Percentiles rank a stretch among this genome's conserved stretches.
Conservation (phyloP, 2,113 vertebrate genomes). For the Ammodytes marinus region DNA sequence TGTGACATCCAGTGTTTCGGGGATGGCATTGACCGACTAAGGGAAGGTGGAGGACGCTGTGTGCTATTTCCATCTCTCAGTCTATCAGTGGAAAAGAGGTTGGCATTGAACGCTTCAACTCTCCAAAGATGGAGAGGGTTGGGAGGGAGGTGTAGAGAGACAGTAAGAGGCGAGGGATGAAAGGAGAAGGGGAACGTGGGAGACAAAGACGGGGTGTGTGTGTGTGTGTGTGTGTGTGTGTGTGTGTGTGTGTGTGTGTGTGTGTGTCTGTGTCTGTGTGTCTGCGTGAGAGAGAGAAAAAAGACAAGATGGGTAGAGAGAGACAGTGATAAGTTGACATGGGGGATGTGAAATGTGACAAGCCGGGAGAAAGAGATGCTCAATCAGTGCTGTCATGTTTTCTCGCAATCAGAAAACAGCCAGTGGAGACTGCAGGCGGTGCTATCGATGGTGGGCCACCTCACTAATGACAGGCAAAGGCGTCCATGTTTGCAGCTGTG, state of each 20-base stretch:
- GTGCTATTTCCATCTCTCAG: conserved; percentile 71
- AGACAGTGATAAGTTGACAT: conserved; percentile 70
- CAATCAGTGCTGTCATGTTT: conserved; percentile 74
- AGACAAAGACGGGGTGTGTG: conserved; percentile 55
- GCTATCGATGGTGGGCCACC: conserved; percentile 54
- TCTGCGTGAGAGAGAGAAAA: conserved; percentile 6
- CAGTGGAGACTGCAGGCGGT: conserved; percentile 50
- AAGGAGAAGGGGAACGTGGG: conserved; percentile 13
- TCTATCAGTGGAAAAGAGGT: conserved; percentile 58
- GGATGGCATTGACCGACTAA: conserved; percentile 60
- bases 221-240: conserved; percentile 33
- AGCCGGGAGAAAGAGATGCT: conserved; percentile 73
- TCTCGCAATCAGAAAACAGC: conserved; percentile 61
- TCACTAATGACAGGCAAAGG: conserved; percentile 65
- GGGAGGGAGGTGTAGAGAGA: neutral
- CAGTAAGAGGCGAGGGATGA: neutral
- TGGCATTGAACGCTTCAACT: conserved; percentile 56
- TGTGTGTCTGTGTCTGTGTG: neutral
- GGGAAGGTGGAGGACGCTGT: conserved; percentile 61
- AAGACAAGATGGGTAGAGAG: conserved; percentile 37
- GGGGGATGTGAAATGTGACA: conserved; percentile 77
- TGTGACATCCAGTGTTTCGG: conserved; percentile 48
- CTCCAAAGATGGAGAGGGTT: conserved; percentile 39
- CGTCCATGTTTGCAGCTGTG: conserved; percentile 55
- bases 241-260: conserved; percentile 25